Conservation (phyloP, 23 tunicate species). For the Aplidium turbinatum region DNA sequence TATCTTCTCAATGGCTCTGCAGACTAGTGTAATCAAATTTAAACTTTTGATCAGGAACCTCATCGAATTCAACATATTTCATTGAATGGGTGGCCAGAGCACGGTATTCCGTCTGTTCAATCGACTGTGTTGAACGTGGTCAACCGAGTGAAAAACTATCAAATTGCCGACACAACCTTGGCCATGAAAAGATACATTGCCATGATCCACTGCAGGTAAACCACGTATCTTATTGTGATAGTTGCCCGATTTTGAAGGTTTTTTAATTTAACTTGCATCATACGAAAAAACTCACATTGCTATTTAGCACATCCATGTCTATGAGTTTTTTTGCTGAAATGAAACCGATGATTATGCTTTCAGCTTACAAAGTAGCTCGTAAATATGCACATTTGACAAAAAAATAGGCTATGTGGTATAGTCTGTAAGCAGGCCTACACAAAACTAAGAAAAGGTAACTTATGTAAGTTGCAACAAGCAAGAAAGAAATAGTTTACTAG, state of each 20-base stretch:
- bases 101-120: not conserved
- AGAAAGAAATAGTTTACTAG: too few relatives aligned
- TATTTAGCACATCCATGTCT: not conserved
- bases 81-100: not conserved
- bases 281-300: too few relatives aligned
- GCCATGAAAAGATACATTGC: not conserved
- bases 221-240: too few relatives aligned
- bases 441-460: too few relatives aligned
- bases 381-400: too few relatives aligned
- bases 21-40: not conserved
- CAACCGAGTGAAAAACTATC: not conserved
- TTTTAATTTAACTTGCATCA: too few relatives aligned
- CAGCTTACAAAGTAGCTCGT: not conserved
- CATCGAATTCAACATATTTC: not conserved
- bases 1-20: too few relatives aligned
- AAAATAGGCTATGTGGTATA: too few relatives aligned
- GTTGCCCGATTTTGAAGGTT: too few relatives aligned
- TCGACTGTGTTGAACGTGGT: not conserved
- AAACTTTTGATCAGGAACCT: not conserved
- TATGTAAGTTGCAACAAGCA: too few relatives aligned
- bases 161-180: not conserved
- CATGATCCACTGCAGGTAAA: constrained; percentile 10
- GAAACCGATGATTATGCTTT: not conserved
- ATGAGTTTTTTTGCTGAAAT: not conserved
- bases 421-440: too few relatives aligned